Evolutionary conservation across 2,797 vertebrate species (phyloP).

Genomic region (Parauchenoglanis ngamensis): DNA sequence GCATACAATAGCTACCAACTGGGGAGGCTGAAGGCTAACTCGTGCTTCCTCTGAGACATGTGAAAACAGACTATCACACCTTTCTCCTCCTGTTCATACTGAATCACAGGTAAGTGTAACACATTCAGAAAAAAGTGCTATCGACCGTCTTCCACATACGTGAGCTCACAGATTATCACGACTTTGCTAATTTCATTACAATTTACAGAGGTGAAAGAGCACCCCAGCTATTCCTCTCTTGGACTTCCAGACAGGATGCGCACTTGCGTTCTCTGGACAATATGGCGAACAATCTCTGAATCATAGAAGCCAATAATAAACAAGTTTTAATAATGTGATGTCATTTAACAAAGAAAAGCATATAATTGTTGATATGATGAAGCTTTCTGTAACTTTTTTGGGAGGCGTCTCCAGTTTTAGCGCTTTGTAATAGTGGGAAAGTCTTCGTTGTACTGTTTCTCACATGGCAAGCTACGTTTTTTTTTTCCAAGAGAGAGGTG

Average conservation of each 20-base stretch:
- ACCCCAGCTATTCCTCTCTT: neutral
- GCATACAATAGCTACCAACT: neutral
- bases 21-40: neutral
- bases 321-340: neutral
- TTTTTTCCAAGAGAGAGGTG: neutral
- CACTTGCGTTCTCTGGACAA: neutral
- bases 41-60: neutral
- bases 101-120: neutral
- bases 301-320: neutral
- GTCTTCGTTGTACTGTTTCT: neutral
- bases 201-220: neutral
- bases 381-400: neutral
- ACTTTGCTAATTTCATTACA: neutral
- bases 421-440: neutral
- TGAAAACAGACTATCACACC: neutral
- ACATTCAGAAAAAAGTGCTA: neutral
- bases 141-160: neutral
- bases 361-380: neutral
- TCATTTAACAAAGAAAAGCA: neutral
- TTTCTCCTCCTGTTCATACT: neutral
- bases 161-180: neutral
- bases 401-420: neutral
- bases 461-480: neutral
- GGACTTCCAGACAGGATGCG: neutral
- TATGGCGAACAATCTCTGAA: too few species aligned